Percentiles rank a stretch among this genome's conserved stretches.
phyloP scores from a whole-genome alignment of 2,113 vertebrate species.

The Marcusenius ussheri region DNA sequence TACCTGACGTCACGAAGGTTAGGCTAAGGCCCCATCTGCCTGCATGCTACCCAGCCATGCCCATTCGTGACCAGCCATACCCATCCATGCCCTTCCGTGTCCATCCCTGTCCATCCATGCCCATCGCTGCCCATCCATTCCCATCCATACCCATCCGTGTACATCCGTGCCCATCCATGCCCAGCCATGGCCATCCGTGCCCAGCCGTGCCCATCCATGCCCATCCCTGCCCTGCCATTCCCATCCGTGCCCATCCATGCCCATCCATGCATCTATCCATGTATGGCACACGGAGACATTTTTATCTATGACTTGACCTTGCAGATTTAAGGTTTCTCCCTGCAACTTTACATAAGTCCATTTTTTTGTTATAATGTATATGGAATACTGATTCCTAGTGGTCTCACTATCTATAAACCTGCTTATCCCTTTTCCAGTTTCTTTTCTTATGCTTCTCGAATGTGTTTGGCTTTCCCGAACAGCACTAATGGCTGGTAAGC shows the following conservation, averaged over 20 bases:
- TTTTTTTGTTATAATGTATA: not conserved
- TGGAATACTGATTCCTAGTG: not conserved
- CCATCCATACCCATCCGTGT: no score
- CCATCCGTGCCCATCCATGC: not conserved
- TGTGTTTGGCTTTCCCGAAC: not conserved
- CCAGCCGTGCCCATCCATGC: no score
- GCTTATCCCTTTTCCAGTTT: not conserved
- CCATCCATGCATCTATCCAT: not conserved
- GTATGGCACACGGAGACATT: not conserved
- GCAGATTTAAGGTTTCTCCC: not conserved
- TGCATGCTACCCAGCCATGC: not conserved
- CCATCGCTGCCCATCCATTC: not conserved
- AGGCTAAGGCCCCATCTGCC: not conserved
- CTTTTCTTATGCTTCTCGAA: not conserved
- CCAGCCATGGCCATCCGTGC: not conserved
- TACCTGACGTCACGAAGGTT: not conserved
- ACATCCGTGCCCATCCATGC: not conserved
- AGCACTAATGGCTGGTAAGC: not conserved
- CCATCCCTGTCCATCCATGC: no score
- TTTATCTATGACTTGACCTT: not conserved
- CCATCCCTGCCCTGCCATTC: not conserved
- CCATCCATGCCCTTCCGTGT: not conserved
- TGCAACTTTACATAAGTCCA: not conserved
- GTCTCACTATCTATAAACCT: not conserved
- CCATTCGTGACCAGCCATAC: no score